Evolutionary conservation across 2,888 invertebrate genomes (phyloP), one percentile per base, ranked within the genome.

Genomic region (Maniola hyperantus): DNA sequence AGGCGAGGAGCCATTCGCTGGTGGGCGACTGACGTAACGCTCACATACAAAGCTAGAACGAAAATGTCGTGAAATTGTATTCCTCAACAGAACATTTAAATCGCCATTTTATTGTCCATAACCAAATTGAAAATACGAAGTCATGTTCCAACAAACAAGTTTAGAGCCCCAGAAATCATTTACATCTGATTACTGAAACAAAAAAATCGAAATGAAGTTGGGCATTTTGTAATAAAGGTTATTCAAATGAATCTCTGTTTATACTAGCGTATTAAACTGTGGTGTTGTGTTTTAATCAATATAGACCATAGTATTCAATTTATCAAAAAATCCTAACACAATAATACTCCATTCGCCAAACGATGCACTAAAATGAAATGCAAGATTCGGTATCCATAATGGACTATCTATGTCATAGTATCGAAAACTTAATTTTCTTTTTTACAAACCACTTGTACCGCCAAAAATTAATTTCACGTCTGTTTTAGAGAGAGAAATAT

Each of bases 201-300:
- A 89, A 89, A 91, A 84, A 92, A 91, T 81, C 83, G 61, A 91
- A 89, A 89, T 87, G 82, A 91, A 91, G 91, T 92, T 92, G 83
- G 80, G 80, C 78, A 81, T 78, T 74, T 75, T 74, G 71, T 68
- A 75, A 86, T 81, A 78, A 86, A 89, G 89, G 89, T 90, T 90
- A 90, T 79, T 84, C 73, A 77, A 83, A 65, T 80, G 79, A 83
- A 81, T 82, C 78, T 68, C 74, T 73, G 69, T 73, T 78, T 77
- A 78, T 73, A 67, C 58, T 66, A 34, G 70, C 74, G n/a, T 75
- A 71, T 66, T 65, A 62, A 34, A 34, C 42, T 70, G 13, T 7
- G 42, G 18, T 46, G 42, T 54, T 54, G 6, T 51, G 77, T 80
- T 83, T 80, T 83, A 73, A 81, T 85, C 81, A 84, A 85, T 85